Conservation (phyloP, 2,888 invertebrate species). For the Nasonovia ribisnigri region DNA sequence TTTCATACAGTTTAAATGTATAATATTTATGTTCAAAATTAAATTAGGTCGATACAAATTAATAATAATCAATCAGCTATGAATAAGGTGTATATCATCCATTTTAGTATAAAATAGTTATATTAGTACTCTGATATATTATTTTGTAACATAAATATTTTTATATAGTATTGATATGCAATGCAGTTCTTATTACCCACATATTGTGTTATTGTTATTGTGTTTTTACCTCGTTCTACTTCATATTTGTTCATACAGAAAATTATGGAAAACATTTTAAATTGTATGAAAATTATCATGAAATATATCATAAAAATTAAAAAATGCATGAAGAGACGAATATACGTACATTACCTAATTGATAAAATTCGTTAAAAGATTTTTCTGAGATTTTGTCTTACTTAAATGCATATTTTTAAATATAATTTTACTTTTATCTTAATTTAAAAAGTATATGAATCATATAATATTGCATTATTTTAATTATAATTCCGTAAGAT, state of each 20-base stretch:
- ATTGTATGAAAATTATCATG: background rate
- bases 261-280: no score
- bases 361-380: background rate
- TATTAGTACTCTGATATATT: background rate
- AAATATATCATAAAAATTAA: background rate
- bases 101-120: background rate
- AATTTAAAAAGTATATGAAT: background rate
- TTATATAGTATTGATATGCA: background rate
- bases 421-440: background rate
- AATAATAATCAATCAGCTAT: background rate
- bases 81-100: no score
- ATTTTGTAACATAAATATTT: background rate
- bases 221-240: no score
- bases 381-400: background rate
- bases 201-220: no score
- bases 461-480: background rate
- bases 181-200: background rate
- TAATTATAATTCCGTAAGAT: background rate
- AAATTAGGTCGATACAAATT: background rate
- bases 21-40: background rate
- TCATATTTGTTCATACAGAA: no score
- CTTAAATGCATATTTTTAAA: background rate
- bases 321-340: background rate
- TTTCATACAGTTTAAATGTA: background rate
- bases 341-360: no score